These are phyloP conservation scores for Solenopsis invicta DNA, from an alignment of 1,140 invertebrate genomes.

Conservation along the genomic window DNA sequence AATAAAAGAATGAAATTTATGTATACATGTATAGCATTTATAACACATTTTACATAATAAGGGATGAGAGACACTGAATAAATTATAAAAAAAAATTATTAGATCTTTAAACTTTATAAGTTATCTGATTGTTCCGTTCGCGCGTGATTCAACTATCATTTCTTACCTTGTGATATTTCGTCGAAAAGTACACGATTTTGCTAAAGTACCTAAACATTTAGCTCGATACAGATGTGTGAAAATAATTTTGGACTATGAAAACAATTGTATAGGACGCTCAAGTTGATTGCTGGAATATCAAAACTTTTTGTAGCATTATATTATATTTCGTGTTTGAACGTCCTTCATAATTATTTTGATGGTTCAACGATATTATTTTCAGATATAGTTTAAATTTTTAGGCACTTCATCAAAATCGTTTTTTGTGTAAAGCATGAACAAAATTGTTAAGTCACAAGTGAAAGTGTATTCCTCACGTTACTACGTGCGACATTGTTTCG, in stretches of 20 bases:
- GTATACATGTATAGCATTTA: neutral
- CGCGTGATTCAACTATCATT: neutral
- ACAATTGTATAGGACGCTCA: too few species aligned
- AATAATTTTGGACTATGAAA: too few species aligned
- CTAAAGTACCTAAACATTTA: too few species aligned
- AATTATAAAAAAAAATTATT: neutral
- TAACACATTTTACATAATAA: neutral
- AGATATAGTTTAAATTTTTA: too few species aligned
- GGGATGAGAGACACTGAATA: neutral
- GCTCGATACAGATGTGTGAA: too few species aligned
- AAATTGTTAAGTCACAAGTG: neutral
- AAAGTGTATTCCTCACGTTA: constrained; percentile 16
- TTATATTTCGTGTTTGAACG: too few species aligned
- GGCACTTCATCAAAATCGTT: too few species aligned
- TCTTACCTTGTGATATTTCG: neutral
- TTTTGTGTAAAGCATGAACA: neutral
- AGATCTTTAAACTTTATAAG: neutral
- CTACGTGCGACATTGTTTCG: neutral
- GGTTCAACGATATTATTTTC: too few species aligned
- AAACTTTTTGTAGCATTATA: too few species aligned
- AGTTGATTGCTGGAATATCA: too few species aligned
- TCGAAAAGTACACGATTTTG: too few species aligned
- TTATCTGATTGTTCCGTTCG: neutral
- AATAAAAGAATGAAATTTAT: neutral
- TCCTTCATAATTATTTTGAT: too few species aligned